Evolutionary conservation across 2,888 invertebrate species (phyloP).

Genomic region (Luperina testacea): DNA sequence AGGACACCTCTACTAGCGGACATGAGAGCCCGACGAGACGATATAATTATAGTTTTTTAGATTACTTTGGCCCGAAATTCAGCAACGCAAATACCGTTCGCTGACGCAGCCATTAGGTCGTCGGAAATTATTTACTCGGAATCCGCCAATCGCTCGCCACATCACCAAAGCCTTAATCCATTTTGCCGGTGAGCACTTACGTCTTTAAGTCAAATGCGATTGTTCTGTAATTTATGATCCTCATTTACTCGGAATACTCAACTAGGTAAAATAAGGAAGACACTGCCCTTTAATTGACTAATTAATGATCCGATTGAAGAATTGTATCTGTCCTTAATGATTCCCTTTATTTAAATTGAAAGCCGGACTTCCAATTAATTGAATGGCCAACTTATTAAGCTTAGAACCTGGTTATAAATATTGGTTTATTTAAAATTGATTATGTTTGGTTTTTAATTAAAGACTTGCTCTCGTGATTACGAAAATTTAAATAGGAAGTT

Average conservation of each 20-base stretch:
- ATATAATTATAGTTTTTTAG: too few relatives aligned
- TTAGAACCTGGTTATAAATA: constrained; percentile 65
- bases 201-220: constrained; percentile 72
- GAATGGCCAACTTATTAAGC: constrained; percentile 57
- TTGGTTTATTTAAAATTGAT: constrained; percentile 62
- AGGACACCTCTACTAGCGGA: too few relatives aligned
- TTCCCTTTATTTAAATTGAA: constrained; percentile 74
- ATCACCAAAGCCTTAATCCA: constrained; percentile 35
- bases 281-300: constrained; percentile 77
- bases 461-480: constrained; percentile 53
- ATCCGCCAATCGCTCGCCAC: constrained; percentile 35
- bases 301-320: constrained; percentile 79
- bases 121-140: too few relatives aligned
- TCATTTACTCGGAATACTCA: constrained; percentile 74
- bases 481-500: constrained; percentile 64
- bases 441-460: constrained; percentile 60
- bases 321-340: constrained; percentile 73
- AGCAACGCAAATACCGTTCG: too few relatives aligned
- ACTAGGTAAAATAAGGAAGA: constrained; percentile 78
- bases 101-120: too few relatives aligned
- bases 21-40: too few relatives aligned
- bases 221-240: constrained; percentile 76
- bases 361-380: constrained; percentile 68
- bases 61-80: too few relatives aligned
- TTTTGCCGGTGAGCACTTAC: constrained; percentile 57